A percentile compares a stretch with the other conserved stretches of the same genome.
Conservation (phyloP, 2,888 invertebrate genomes). For the Metallyticus violacea region DNA sequence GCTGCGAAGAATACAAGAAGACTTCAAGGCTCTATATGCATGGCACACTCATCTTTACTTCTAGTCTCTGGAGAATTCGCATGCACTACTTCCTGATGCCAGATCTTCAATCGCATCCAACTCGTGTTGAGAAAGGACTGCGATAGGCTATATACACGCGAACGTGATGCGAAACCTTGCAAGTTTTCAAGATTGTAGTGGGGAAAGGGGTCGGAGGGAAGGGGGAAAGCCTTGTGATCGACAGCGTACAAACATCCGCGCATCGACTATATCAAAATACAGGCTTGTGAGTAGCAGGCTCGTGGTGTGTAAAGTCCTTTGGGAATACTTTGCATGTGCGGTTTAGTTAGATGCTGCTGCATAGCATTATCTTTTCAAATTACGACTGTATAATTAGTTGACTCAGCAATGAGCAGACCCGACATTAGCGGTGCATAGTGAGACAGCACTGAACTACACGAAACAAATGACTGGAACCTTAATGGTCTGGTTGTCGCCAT, state of each 20-base stretch:
- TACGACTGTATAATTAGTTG: too few species aligned
- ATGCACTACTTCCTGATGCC: background rate
- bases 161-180: background rate
- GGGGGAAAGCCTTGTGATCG: background rate
- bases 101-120: background rate
- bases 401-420: too few species aligned
- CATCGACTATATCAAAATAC: background rate
- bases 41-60: too few species aligned
- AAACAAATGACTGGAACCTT: too few species aligned
- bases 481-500: background rate
- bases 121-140: background rate
- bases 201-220: too few species aligned
- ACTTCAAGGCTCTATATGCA: background rate
- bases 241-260: too few species aligned
- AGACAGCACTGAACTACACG: background rate
- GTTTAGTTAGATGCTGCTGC: too few species aligned
- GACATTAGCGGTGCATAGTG: too few species aligned
- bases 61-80: background rate
- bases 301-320: too few species aligned
- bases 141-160: background rate
- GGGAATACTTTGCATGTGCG: too few species aligned
- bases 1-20: background rate
- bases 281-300: background rate
- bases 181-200: too few species aligned
- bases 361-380: too few species aligned